Conservation (phyloP, 1,140 invertebrate species). For the Drosophila azteca region DNA sequence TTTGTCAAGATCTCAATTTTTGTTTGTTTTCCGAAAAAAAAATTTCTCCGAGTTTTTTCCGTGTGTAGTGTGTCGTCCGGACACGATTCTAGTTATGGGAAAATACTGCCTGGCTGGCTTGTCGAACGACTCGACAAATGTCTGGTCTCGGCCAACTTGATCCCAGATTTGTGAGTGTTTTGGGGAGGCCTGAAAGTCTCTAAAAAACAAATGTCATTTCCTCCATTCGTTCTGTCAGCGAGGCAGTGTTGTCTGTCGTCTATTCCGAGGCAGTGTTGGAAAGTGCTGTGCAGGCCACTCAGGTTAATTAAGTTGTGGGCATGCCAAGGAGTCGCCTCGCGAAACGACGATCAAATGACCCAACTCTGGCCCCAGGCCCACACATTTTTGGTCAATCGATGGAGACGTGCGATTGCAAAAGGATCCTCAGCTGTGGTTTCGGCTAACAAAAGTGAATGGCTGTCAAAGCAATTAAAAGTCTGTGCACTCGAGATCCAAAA, state of each 20-base stretch:
- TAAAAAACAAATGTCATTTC: neutral
- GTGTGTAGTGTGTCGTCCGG: slow-evolving; percentile 41
- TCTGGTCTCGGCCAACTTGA: neutral
- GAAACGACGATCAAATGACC: neutral
- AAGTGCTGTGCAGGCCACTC: slow-evolving; percentile 1
- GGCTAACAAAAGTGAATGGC: slow-evolving; percentile 28
- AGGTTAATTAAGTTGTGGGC: slow-evolving; percentile 53
- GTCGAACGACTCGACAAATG: neutral
- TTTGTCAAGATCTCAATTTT: slow-evolving; percentile 23
- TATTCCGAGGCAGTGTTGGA: no score
- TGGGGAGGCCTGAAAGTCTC: no score
- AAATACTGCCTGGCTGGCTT: slow-evolving; percentile 1
- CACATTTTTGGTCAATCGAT: slow-evolving; percentile 51
- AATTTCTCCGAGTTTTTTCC: slow-evolving; percentile 54
- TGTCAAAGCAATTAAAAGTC: slow-evolving; percentile 36
- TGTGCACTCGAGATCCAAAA: slow-evolving; percentile 12
- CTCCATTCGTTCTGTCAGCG: no score
- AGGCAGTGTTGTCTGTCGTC: no score
- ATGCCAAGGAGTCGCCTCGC: slow-evolving; percentile 33
- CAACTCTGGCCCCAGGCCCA: slow-evolving; percentile 3
- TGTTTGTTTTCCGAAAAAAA: neutral
- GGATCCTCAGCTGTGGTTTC: slow-evolving; percentile 34
- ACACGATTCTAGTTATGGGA: slow-evolving; percentile 49
- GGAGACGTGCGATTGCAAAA: slow-evolving; percentile 55
- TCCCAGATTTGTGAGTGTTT: neutral